Evolutionary conservation across 2,797 vertebrate genomes (phyloP), one percentile per base, ranked within the genome.

Genomic region (Psittacula echo): DNA sequence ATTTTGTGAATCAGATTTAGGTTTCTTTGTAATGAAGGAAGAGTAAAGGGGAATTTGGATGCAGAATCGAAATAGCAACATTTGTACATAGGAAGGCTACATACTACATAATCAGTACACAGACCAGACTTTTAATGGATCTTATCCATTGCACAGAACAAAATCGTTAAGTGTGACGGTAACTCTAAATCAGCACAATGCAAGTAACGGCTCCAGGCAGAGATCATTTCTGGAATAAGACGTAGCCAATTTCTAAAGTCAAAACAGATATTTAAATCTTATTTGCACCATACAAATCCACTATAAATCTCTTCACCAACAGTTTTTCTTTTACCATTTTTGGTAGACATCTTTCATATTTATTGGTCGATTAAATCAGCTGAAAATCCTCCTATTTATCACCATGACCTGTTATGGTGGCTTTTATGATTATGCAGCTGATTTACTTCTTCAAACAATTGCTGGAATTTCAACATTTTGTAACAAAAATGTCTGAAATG

Each of bases 121-220:
- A 86, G 17, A 34, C 5, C 7, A 75, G 75, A 45, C 42, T 73
- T 41, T 26, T 56, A 56, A 41, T 45, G 3, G 71, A 26, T 58
- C 17, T 82, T 75, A 72, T 3, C 11, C 21, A 39, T 51, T 37
- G 37, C 13, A 41, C 32, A 60, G 74, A 84, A 58, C 18, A 58
- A 72, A 60, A 19, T 2, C 1, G 0, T 66, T 42, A 34, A 65
- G 11, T 0, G 1, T 50, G 45, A 53, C 0, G 1, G 18, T 53
- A 61, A 48, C 16, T 78, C 5, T 9, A 75, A 67, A 24, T 42
- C 24, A 56, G 17, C 29, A 65, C 7, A 27, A 34, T 0, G 3
- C 9, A 84, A 88, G 23, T 3, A 78, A 62, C 13, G 21, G 26
- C 11, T 92, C 21, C 37, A 41, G 30, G 17, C 29, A 87, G 64